Conservation (phyloP, 1,140 invertebrate genomes). For the Heliothis virescens region DNA sequence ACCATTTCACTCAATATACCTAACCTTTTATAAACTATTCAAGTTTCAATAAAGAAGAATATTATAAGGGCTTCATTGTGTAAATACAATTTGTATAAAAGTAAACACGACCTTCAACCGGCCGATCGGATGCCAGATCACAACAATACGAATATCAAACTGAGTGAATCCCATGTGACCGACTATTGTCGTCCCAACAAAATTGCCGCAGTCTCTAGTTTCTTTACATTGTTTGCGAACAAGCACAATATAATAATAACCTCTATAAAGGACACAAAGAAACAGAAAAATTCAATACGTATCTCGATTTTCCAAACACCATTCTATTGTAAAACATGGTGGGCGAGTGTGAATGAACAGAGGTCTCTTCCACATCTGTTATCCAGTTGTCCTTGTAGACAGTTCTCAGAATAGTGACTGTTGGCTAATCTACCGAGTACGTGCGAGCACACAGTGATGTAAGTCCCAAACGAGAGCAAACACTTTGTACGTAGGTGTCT, state of each 20-base stretch:
- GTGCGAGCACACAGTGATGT: neutral
- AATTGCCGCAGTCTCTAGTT: slow-evolving; percentile 55
- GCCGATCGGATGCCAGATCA: slow-evolving; percentile 33
- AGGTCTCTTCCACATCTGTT: neutral
- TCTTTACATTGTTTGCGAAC: slow-evolving; percentile 54
- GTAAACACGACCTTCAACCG: slow-evolving; percentile 35
- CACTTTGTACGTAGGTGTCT: neutral
- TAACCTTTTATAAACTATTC: slow-evolving; percentile 28
- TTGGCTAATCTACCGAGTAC: no score
- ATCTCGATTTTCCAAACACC: slow-evolving; percentile 11
- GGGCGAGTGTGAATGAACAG: neutral
- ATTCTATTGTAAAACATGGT: neutral
- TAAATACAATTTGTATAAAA: slow-evolving; percentile 44
- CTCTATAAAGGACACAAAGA: slow-evolving; percentile 10
- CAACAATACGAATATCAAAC: slow-evolving; percentile 44
- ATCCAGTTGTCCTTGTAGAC: neutral
- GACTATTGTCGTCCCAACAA: slow-evolving; percentile 51
- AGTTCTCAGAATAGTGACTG: neutral
- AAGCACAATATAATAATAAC: slow-evolving; percentile 56
- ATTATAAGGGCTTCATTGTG: slow-evolving; percentile 56
- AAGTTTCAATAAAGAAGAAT: slow-evolving; percentile 37
- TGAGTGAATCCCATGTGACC: slow-evolving; percentile 43
- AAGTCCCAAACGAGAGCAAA: neutral
- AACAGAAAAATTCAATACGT: slow-evolving; percentile 36
- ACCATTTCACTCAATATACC: slow-evolving; percentile 9